phyloP scores from a whole-genome alignment of 30 jellyfish, hydroid and myxozoan genomes.

The Chrysaora quinquecirrha region DNA sequence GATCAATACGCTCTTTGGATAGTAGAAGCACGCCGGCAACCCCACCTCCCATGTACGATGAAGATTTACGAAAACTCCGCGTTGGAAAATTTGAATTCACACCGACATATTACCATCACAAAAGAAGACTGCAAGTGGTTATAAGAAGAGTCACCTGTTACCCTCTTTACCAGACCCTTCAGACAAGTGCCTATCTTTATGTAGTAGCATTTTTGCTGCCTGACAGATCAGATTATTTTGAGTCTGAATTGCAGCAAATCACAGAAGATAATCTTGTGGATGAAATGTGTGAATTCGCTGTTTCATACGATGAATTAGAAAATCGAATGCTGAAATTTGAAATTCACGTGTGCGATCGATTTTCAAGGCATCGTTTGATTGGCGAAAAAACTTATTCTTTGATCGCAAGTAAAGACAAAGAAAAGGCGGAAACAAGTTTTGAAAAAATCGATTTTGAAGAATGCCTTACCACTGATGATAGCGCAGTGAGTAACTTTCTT shows the following conservation, averaged over 20 bases:
- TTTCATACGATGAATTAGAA: conserved; percentile 61
- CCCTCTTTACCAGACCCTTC: conserved; percentile 50
- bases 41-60: conserved; percentile 64
- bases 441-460: conserved; percentile 57
- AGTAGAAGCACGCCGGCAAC: conserved; percentile 24
- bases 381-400: conserved; percentile 56
- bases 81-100: conserved; percentile 79
- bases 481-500: neutral
- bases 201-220: conserved; percentile 73
- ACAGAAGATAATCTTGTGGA: conserved; percentile 75
- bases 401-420: conserved; percentile 4
- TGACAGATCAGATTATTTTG: conserved; percentile 68
- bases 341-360: conserved; percentile 83
- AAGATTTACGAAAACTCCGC: conserved; percentile 76
- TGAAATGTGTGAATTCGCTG: conserved; percentile 89
- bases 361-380: conserved; percentile 70
- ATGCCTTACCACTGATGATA: neutral
- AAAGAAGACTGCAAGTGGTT: conserved; percentile 68
- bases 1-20: conserved; percentile 20
- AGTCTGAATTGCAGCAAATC: conserved; percentile 83
- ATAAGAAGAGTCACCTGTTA: conserved; percentile 67
- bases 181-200: conserved; percentile 64
- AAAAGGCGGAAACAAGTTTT: conserved; percentile 20
- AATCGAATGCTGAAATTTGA: conserved; percentile 45
- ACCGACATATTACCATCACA: conserved; percentile 74